A percentile compares a stretch with the other conserved stretches of the same genome.
Evolutionary conservation across 2,113 vertebrate genomes (phyloP).

Genomic region (Salminus brasiliensis): DNA sequence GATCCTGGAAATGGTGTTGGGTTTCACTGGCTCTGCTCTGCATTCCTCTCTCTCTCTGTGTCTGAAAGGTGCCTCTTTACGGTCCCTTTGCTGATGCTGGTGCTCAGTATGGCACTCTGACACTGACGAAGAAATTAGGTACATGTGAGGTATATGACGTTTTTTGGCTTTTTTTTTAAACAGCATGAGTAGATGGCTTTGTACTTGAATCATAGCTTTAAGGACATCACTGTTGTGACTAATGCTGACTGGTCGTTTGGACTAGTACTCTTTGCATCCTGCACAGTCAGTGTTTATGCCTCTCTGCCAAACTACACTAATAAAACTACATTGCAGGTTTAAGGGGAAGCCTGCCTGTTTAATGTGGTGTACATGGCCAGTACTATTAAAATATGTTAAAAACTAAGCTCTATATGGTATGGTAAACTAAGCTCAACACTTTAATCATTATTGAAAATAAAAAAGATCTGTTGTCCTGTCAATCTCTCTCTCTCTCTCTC

Average conservation of each 20-base stretch:
- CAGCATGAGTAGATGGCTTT: neutral
- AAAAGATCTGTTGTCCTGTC: too few relatives aligned
- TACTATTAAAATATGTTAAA: too few relatives aligned
- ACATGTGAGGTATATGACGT: neutral
- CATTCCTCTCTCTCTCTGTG: conserved; percentile 1
- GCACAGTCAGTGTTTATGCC: neutral
- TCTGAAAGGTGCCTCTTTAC: neutral
- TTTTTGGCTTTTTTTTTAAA: neutral
- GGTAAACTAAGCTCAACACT: too few relatives aligned
- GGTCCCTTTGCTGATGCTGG: neutral
- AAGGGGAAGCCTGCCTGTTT: too few relatives aligned
- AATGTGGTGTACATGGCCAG: too few relatives aligned
- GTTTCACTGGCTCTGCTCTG: conserved; percentile 2
- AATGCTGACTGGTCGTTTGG: neutral
- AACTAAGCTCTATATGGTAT: too few relatives aligned
- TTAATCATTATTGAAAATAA: too few relatives aligned
- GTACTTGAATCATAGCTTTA: neutral
- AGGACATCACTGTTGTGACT: neutral
- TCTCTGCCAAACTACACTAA: too few relatives aligned
- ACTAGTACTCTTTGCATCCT: neutral
- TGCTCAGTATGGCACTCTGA: neutral
- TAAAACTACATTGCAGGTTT: neutral
- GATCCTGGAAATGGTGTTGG: conserved; percentile 40
- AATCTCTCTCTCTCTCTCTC: too few relatives aligned
- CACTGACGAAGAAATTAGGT: conserved; percentile 1